These are phyloP conservation scores for Dasypolia templi DNA, from an alignment of 2,888 invertebrate genomes.

Conservation along the genomic window DNA sequence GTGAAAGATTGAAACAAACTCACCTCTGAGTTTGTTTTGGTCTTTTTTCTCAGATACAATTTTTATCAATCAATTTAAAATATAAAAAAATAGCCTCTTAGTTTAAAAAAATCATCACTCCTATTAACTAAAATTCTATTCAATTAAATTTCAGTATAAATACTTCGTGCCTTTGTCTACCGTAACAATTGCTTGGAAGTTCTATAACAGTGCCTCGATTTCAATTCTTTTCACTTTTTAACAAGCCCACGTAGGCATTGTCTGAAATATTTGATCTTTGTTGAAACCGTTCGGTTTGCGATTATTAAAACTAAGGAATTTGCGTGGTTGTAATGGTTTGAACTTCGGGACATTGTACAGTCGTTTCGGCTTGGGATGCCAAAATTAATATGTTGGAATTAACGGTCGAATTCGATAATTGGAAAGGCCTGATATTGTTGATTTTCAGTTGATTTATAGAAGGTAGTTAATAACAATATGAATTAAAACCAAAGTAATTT, in stretches of 20 bases:
- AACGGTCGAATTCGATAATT: not conserved
- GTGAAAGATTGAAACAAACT: no score
- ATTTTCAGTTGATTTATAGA: not conserved
- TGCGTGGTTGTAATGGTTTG: constrained; percentile 3
- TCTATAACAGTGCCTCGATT: constrained; percentile 13
- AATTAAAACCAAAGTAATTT: no score
- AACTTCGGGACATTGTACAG: not conserved
- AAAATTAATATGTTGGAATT: not conserved
- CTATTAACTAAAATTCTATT: not conserved
- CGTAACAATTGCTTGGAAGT: not conserved
- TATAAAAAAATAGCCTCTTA: not conserved
- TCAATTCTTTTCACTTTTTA: constrained; percentile 33
- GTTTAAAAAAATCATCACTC: not conserved
- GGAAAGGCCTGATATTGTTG: no score
- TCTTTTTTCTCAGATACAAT: not conserved
- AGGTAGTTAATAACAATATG: no score
- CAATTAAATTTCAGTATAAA: not conserved
- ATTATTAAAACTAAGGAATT: constrained; percentile 10
- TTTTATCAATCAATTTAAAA: no score
- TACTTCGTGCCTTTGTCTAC: not conserved
- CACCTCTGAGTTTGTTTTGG: no score
- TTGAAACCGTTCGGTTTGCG: not conserved
- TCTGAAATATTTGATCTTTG: constrained; percentile 10
- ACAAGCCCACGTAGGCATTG: constrained; percentile 23
- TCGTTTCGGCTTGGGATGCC: not conserved